phyloP scores from a whole-genome alignment of 2,888 invertebrate genomes.

The Noctua janthe region DNA sequence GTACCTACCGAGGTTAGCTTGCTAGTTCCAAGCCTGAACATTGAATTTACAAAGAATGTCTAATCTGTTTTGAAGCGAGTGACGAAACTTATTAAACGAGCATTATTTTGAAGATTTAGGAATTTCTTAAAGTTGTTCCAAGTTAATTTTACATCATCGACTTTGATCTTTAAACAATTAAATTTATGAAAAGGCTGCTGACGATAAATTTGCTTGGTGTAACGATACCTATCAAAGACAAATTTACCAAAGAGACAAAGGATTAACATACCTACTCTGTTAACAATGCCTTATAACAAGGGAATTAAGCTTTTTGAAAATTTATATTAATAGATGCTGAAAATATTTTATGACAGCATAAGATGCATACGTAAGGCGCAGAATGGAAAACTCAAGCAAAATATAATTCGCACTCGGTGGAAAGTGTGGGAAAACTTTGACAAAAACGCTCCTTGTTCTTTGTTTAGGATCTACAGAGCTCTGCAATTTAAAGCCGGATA shows the following conservation, averaged over 20 bases:
- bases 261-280: slow-evolving; percentile 7
- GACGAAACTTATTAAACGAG: slow-evolving; percentile 65
- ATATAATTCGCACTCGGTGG: slow-evolving; percentile 46
- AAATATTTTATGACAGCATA: slow-evolving; percentile 21
- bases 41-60: slow-evolving; percentile 64
- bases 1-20: slow-evolving; percentile 20
- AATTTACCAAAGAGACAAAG: slow-evolving; percentile 30
- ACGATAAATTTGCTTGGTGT: slow-evolving; percentile 41
- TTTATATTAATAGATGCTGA: neutral
- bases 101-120: slow-evolving; percentile 63
- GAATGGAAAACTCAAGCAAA: slow-evolving; percentile 38
- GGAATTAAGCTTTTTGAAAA: neutral
- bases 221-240: slow-evolving; percentile 27
- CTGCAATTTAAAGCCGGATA: slow-evolving; percentile 60
- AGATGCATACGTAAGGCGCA: slow-evolving; percentile 18
- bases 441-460: slow-evolving; percentile 60
- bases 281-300: neutral
- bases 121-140: slow-evolving; percentile 62
- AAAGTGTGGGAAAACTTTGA: slow-evolving; percentile 57
- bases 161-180: slow-evolving; percentile 68
- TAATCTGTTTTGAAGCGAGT: slow-evolving; percentile 63
- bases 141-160: slow-evolving; percentile 65
- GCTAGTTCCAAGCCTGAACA: slow-evolving; percentile 41
- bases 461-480: slow-evolving; percentile 58
- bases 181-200: slow-evolving; percentile 57